Percentiles rank a stretch among this genome's conserved stretches.
Conservation (phyloP, 2,888 invertebrate species). For the Dryobotodes eremita region DNA sequence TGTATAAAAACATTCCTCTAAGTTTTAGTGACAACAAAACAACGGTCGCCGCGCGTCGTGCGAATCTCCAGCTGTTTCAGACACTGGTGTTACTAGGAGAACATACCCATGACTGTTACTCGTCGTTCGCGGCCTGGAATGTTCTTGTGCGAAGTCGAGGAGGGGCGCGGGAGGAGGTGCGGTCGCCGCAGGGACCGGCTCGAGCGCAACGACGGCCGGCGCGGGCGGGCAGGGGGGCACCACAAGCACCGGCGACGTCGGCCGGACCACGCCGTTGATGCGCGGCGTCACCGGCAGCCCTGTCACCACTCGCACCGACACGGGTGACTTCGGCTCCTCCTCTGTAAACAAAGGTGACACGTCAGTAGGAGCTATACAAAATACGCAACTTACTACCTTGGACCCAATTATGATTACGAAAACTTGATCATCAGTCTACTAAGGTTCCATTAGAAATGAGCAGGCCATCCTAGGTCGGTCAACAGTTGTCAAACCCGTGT, state of each 20-base stretch:
- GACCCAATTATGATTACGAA: slow-evolving; percentile 31
- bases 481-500: slow-evolving; percentile 88
- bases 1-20: slow-evolving; percentile 13
- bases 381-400: slow-evolving; percentile 23
- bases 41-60: slow-evolving; percentile 57
- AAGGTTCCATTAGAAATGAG: slow-evolving; percentile 50
- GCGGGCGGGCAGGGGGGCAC: slow-evolving; percentile 70
- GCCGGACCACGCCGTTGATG: slow-evolving; percentile 82
- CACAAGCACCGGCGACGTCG: slow-evolving; percentile 72
- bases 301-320: slow-evolving; percentile 85
- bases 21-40: slow-evolving; percentile 31
- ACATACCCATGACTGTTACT: slow-evolving; percentile 89
- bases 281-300: slow-evolving; percentile 82
- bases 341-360: slow-evolving; percentile 83
- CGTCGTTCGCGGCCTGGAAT: slow-evolving; percentile 88
- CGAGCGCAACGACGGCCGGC: slow-evolving; percentile 67
- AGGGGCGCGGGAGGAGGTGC: slow-evolving; percentile 78
- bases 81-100: slow-evolving; percentile 83
- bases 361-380: slow-evolving; percentile 57
- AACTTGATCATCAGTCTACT: slow-evolving; percentile 33
- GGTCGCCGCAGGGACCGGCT: slow-evolving; percentile 69
- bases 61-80: slow-evolving; percentile 85
- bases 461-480: slow-evolving; percentile 72
- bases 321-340: slow-evolving; percentile 88
- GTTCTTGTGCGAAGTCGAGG: slow-evolving; percentile 89